Base-by-base conservation (phyloP, 2,797 vertebrate genomes). In the Aldrovandia affinis region DNA sequence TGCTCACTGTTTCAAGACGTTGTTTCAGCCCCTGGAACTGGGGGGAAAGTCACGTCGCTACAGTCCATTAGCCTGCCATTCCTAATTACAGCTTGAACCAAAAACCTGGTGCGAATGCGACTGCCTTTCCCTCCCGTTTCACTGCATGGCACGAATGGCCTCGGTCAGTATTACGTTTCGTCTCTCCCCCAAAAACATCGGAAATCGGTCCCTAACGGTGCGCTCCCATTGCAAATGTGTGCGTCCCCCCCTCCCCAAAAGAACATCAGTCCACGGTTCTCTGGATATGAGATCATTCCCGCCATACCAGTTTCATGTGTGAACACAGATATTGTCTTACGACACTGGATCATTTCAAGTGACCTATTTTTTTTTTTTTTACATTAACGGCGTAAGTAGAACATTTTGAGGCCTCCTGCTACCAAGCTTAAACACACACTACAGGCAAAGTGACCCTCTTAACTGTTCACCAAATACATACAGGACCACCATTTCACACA, bases 241-340 rank as follows among this genome's bases (percentile, higher is more conserved):
- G 81, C 54, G 85, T 83, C 79, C 22, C 10, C 42, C 55, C 79
- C 88, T 82, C 42, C 55, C 79, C 88, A 81, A 10, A 83, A 79
- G 83, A 82, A 87, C 86, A 82, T n/a, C 39, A 33, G 83, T 88
- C 83, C 83, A 68, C 81, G 83, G 78, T 80, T 83, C 52, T 57
- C 68, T 73, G 33, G 33, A 73, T 42, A 39, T 79, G 86, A 85
- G 0, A 89, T 93, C 86, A 91, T 57, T 83, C 83, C 83, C 81
- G 84, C 83, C 84, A 78, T 86, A 83, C 57, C 80, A 85, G 81
- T 73, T 80, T 86, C 20, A 89, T 84, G 82, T 90, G 84, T 87
- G 88, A 90, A 90, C 88, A 84, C 87, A 88, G 85, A 88, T 91
- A 92, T 93, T 86, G 84, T 33, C 83, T 94, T 92, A 89, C 89